These are phyloP conservation scores for Megamerina dolium DNA, from an alignment of 2,888 invertebrate species.

Conservation along the genomic window DNA sequence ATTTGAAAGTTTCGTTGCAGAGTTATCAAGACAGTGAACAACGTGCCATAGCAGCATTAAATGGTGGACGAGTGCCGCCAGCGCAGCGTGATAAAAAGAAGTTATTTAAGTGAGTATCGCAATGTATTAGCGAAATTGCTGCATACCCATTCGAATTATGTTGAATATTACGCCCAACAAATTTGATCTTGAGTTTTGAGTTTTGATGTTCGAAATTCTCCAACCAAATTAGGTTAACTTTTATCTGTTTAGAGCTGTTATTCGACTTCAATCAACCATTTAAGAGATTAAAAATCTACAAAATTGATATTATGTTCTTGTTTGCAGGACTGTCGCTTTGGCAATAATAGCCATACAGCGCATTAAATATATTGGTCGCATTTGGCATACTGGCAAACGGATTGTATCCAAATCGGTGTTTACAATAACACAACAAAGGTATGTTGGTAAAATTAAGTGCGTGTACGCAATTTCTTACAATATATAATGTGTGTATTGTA, in stretches of 20 bases:
- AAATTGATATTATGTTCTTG: constrained; percentile 10
- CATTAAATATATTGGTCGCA: constrained; percentile 60
- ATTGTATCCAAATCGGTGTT: constrained; percentile 52
- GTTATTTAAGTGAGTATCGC: constrained; percentile 43
- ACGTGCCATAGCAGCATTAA: constrained; percentile 32
- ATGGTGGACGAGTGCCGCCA: constrained; percentile 21
- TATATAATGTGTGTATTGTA: no score
- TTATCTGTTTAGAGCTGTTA: no score
- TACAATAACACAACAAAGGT: constrained; percentile 47
- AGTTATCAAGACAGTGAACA: constrained; percentile 47
- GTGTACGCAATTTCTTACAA: no score
- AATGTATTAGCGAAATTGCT: no score
- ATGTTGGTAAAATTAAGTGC: constrained; percentile 18
- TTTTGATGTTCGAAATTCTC: no score
- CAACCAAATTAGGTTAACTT: no score
- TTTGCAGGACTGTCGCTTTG: constrained; percentile 52
- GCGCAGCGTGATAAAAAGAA: constrained; percentile 32
- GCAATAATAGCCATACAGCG: constrained; percentile 57
- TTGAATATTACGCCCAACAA: no score
- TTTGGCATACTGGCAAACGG: constrained; percentile 59
- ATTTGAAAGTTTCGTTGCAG: constrained; percentile 63
- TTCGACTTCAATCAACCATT: no score
- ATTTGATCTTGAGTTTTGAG: not conserved
- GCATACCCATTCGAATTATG: no score
- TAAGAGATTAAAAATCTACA: not conserved